A percentile compares a stretch with the other conserved stretches of the same genome.
Conservation (phyloP, 1,140 invertebrate species). For the Pogonomyrmex barbatus region DNA sequence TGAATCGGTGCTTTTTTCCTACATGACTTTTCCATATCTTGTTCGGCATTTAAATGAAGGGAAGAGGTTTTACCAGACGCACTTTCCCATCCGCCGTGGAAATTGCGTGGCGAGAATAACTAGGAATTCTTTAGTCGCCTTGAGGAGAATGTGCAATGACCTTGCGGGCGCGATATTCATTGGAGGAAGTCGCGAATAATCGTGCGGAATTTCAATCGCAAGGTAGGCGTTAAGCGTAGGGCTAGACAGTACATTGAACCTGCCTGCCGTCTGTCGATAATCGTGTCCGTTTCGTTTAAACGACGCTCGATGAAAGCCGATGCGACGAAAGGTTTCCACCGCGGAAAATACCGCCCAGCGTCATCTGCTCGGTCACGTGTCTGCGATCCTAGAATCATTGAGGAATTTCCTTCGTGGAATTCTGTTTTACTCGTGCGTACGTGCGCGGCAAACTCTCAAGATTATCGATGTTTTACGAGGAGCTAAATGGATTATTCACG, state of each 20-base stretch:
- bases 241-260: conserved; percentile 56
- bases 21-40: background rate
- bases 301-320: conserved; percentile 46
- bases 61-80: conserved; percentile 4
- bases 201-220: conserved; percentile 61
- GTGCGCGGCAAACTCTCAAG: background rate
- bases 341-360: background rate
- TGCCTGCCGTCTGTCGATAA: conserved; percentile 13
- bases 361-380: background rate
- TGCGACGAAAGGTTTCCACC: background rate
- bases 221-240: conserved; percentile 4
- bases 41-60: background rate
- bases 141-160: conserved; percentile 65
- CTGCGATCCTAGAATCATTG: background rate
- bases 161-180: conserved; percentile 61
- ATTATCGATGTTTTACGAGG: background rate
- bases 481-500: background rate
- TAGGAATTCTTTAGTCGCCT: conserved; percentile 57
- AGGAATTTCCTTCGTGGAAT: background rate
- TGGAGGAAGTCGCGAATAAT: conserved; percentile 63
- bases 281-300: conserved; percentile 29
- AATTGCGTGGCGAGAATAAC: conserved; percentile 14
- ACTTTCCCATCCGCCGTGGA: conserved; percentile 35
- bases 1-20: background rate
- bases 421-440: background rate